phyloP scores from a whole-genome alignment of 2,797 vertebrate genomes.

The Muscicapa striata region DNA sequence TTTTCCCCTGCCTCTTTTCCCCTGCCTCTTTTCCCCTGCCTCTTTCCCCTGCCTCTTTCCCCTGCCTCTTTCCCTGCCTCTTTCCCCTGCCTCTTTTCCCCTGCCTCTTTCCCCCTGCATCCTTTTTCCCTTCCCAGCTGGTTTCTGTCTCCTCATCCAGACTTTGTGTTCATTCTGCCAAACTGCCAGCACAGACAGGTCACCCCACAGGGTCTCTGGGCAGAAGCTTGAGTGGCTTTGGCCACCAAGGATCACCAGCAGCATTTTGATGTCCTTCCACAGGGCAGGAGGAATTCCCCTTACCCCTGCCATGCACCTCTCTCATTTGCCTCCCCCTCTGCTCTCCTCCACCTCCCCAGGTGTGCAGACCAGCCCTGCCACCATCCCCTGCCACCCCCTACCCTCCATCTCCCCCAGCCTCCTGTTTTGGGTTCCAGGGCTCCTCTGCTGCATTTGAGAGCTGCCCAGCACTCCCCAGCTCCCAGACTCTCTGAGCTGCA shows the following conservation, averaged over 20 bases:
- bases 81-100: no score
- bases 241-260: background rate
- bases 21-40: no score
- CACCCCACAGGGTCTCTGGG: background rate
- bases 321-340: background rate
- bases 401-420: background rate
- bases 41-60: no score
- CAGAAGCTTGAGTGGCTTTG: background rate
- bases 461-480: fast-evolving
- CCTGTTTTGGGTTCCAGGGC: no score
- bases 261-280: background rate
- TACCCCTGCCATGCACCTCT: fast-evolving
- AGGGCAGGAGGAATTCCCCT: background rate
- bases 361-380: background rate
- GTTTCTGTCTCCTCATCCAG: background rate
- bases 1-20: background rate
- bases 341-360: background rate
- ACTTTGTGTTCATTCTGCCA: no score
- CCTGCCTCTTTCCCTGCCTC: no score
- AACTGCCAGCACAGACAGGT: background rate
- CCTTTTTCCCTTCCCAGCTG: background rate
- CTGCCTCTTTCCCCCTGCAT: background rate
- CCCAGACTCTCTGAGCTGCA: background rate
- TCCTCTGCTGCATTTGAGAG: background rate
- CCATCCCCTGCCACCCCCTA: background rate